Evolutionary conservation across 92 coral and sea anemone species (phyloP).

Genomic region (Siderastrea siderea): DNA sequence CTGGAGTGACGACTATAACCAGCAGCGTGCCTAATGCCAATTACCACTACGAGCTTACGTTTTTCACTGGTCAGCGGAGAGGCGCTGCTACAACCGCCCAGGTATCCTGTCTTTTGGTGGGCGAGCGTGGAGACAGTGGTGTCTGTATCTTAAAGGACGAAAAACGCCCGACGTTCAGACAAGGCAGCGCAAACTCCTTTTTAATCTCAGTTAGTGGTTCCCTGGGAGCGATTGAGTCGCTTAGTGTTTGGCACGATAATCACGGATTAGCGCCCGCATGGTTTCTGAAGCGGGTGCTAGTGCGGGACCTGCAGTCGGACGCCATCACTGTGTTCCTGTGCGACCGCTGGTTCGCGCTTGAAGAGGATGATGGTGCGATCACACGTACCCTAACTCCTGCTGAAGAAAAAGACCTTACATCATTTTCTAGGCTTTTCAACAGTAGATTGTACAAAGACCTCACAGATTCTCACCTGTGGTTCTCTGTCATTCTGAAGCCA

Average conservation of each 20-base stretch:
- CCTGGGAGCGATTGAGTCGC: slow-evolving; percentile 55
- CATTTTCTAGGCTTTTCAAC: slow-evolving; percentile 65
- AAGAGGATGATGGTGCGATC: slow-evolving; percentile 76
- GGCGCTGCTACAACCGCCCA: slow-evolving; percentile 76
- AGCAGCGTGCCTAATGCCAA: slow-evolving; percentile 27
- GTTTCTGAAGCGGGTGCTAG: slow-evolving; percentile 69
- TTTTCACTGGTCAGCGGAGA: slow-evolving; percentile 64
- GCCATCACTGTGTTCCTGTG: slow-evolving; percentile 70
- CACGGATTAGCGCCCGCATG: slow-evolving; percentile 73
- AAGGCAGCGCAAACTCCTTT: slow-evolving; percentile 75
- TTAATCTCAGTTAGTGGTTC: slow-evolving; percentile 60
- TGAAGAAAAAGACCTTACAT: slow-evolving; percentile 54
- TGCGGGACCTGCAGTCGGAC: slow-evolving; percentile 68
- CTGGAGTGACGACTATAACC: slow-evolving; percentile 34
- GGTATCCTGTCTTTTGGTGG: slow-evolving; percentile 69
- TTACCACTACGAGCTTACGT: slow-evolving; percentile 54
- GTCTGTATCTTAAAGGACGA: slow-evolving; percentile 62
- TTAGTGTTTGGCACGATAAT: slow-evolving; percentile 82
- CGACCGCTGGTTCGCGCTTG: slow-evolving; percentile 81
- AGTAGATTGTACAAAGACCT: slow-evolving; percentile 67
- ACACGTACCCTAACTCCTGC: slow-evolving; percentile 56
- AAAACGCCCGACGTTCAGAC: slow-evolving; percentile 59
- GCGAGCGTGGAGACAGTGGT: slow-evolving; percentile 62
- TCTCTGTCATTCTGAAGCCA: slow-evolving; percentile 75
- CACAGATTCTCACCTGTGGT: slow-evolving; percentile 81